These are phyloP conservation scores for Drosophila leontia DNA, from an alignment of 1,140 invertebrate genomes.

Conservation along the genomic window DNA sequence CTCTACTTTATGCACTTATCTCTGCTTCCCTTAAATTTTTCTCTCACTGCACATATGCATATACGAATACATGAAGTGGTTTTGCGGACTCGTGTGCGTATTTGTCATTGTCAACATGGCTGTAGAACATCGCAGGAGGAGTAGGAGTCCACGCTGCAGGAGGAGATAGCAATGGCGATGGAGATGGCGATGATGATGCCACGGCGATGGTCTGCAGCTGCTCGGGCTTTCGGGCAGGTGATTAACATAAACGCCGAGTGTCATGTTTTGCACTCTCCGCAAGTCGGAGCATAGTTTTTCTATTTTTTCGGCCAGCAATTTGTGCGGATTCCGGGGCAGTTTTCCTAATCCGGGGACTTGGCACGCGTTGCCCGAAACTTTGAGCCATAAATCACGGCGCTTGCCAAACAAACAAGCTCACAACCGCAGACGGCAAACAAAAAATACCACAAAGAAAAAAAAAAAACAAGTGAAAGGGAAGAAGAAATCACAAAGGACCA, in stretches of 20 bases:
- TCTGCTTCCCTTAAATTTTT: constrained; percentile 14
- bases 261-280: constrained; percentile 77
- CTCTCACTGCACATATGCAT: constrained; percentile 7
- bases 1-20: not conserved
- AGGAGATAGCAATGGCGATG: constrained; percentile 9
- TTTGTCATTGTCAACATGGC: constrained; percentile 85
- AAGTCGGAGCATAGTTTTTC: constrained; percentile 44
- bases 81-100: constrained; percentile 70
- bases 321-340: constrained; percentile 48
- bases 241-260: constrained; percentile 84
- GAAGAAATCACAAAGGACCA: constrained; percentile 7
- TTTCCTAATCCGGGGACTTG: constrained; percentile 61
- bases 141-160: constrained; percentile 2
- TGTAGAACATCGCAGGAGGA: constrained; percentile 67
- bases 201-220: constrained; percentile 62
- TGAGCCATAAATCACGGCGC: constrained; percentile 73
- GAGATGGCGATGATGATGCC: constrained; percentile 11
- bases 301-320: constrained; percentile 54
- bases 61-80: constrained; percentile 11
- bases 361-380: constrained; percentile 74
- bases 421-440: constrained; percentile 75
- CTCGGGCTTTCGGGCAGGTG: constrained; percentile 81
- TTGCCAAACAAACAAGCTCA: constrained; percentile 67
- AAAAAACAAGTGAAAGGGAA: not conserved
- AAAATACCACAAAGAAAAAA: constrained; percentile 10